A percentile compares a stretch with the other conserved stretches of the same genome.
These are phyloP conservation scores for Phytoseiulus persimilis DNA, from an alignment of 2,888 invertebrate species.

Conservation along the genomic window DNA sequence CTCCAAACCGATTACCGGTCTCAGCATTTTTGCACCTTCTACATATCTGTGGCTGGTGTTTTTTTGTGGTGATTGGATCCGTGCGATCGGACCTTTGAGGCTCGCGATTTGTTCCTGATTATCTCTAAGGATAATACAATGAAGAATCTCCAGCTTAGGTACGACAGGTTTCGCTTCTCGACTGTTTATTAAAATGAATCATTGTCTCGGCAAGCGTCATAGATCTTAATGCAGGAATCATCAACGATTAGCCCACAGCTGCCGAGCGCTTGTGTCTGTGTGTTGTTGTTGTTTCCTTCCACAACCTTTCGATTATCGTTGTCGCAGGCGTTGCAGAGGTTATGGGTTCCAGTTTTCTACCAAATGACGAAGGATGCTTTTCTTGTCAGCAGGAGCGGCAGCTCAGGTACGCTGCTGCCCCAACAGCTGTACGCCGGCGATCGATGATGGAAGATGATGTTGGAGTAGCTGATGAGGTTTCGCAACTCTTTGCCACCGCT, in stretches of 20 bases:
- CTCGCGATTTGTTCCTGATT: no score
- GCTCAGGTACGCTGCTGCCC: background rate
- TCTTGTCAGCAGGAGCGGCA: background rate
- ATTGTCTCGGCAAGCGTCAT: background rate
- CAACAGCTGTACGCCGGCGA: background rate
- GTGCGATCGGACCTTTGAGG: no score
- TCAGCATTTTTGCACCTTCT: no score
- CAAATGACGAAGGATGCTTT: background rate
- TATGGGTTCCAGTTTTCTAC: background rate
- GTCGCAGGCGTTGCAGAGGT: background rate
- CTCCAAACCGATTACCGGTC: no score
- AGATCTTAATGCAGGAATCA: background rate
- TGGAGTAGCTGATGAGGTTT: background rate
- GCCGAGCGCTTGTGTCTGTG: background rate
- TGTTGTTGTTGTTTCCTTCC: background rate
- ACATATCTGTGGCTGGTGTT: no score
- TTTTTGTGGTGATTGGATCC: no score
- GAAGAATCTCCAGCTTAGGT: background rate
- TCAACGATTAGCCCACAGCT: background rate
- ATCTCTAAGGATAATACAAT: no score
- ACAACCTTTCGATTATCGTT: background rate
- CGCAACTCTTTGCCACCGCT: background rate
- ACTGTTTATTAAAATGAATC: slow-evolving; percentile 13
- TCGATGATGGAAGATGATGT: background rate
- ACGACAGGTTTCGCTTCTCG: slow-evolving; percentile 34